A percentile compares a stretch with the other conserved stretches of the same genome.
Conservation (phyloP, 1,140 invertebrate genomes). For the Planococcus citri region DNA sequence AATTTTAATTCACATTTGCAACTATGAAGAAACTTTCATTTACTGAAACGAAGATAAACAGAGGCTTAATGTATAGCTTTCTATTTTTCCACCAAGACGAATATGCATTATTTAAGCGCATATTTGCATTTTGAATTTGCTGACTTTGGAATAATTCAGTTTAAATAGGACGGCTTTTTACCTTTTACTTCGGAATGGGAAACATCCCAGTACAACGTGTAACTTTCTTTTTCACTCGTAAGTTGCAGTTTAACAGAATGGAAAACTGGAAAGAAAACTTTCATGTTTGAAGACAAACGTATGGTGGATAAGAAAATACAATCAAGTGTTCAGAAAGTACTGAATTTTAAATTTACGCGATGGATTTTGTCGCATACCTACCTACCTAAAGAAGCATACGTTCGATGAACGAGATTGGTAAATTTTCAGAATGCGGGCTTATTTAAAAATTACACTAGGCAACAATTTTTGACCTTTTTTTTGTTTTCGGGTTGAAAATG, state of each 20-base stretch:
- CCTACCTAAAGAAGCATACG: no score
- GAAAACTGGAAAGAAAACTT: background rate
- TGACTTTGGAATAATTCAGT: slow-evolving; percentile 3
- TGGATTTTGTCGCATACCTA: no score
- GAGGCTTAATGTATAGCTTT: background rate
- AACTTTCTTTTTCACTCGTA: background rate
- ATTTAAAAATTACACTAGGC: no score
- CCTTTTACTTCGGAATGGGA: background rate
- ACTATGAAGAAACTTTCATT: background rate
- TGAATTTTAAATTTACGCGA: no score
- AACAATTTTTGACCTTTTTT: no score
- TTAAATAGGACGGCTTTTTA: background rate
- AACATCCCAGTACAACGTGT: background rate
- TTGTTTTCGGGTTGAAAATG: no score
- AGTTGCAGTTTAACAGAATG: background rate
- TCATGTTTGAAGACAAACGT: background rate
- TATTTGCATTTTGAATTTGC: slow-evolving; percentile 11
- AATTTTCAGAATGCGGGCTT: no score
- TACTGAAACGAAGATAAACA: background rate
- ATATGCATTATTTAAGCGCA: slow-evolving; percentile 11
- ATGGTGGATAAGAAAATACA: background rate
- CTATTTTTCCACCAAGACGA: slow-evolving; percentile 2
- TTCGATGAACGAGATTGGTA: no score
- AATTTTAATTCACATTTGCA: background rate
- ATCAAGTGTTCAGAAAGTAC: background rate